phyloP scores from a whole-genome alignment of 1,140 invertebrate species.

The Caenorhabditis inopinata region DNA sequence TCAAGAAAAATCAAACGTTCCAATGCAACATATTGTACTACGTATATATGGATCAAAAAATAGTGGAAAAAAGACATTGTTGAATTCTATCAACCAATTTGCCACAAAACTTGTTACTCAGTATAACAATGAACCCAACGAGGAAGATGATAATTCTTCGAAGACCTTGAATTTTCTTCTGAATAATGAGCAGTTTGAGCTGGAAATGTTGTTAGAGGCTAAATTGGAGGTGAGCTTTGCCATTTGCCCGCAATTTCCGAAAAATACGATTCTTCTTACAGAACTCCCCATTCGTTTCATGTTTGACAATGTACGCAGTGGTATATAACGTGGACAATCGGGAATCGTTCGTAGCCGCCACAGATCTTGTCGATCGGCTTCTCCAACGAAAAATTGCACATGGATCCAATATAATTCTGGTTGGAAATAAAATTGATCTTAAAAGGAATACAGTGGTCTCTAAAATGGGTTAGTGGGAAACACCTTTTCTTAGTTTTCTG shows the following conservation, averaged over 20 bases:
- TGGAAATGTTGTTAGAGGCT: neutral
- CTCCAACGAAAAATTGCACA: neutral
- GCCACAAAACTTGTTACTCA: neutral
- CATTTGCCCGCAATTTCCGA: no score
- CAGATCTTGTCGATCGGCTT: neutral
- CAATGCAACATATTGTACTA: slow-evolving; percentile 4
- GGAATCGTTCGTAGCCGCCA: neutral
- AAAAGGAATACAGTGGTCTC: slow-evolving; percentile 4
- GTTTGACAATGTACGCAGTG: neutral
- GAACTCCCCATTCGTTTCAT: slow-evolving; percentile 3
- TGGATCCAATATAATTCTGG: neutral
- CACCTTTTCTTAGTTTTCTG: no score
- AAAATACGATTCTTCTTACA: neutral
- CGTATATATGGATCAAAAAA: neutral
- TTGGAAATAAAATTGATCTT: slow-evolving; percentile 9
- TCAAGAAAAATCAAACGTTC: neutral
- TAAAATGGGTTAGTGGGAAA: neutral
- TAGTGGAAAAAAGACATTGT: neutral
- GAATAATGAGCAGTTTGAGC: neutral
- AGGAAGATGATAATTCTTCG: neutral
- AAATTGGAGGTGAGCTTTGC: neutral
- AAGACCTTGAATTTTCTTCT: neutral
- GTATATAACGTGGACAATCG: slow-evolving; percentile 6
- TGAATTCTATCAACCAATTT: neutral
- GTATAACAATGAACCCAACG: neutral